A percentile compares a stretch with the other conserved stretches of the same genome.
phyloP scores from a whole-genome alignment of 2,888 invertebrate genomes.

The Corbicula japonica region DNA sequence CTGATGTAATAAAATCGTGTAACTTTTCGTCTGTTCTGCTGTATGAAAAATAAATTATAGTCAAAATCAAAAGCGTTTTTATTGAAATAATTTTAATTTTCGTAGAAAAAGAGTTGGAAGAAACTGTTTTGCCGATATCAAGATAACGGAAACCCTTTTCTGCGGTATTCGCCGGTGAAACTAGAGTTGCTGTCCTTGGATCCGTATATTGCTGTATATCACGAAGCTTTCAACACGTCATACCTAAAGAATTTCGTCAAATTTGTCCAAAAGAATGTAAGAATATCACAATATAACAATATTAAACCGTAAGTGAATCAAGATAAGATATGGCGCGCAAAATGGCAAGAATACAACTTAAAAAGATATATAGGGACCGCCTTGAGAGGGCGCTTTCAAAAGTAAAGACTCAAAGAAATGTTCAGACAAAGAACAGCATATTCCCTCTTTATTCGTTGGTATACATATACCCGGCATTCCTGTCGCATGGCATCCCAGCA shows the following conservation, averaged over 20 bases:
- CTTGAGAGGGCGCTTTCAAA: neutral
- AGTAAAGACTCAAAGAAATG: too few relatives aligned
- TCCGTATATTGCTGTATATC: conserved; percentile 24
- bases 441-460: too few relatives aligned
- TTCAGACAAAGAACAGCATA: too few relatives aligned
- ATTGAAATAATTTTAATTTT: neutral
- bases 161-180: conserved; percentile 20
- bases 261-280: neutral
- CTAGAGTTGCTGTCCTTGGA: conserved; percentile 26
- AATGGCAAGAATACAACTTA: neutral
- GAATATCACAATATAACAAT: neutral
- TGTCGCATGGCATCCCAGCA: too few relatives aligned
- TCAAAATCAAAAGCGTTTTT: neutral
- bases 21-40: too few relatives aligned
- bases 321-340: neutral
- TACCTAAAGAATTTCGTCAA: neutral
- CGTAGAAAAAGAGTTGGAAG: neutral
- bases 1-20: too few relatives aligned
- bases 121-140: neutral
- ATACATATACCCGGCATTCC: too few relatives aligned
- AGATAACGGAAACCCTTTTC: conserved; percentile 6
- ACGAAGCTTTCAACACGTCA: conserved; percentile 16
- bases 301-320: neutral
- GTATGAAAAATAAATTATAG: neutral
- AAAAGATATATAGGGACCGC: neutral